Base-by-base conservation (phyloP, 2,888 invertebrate species). In the Eilema caniola region DNA sequence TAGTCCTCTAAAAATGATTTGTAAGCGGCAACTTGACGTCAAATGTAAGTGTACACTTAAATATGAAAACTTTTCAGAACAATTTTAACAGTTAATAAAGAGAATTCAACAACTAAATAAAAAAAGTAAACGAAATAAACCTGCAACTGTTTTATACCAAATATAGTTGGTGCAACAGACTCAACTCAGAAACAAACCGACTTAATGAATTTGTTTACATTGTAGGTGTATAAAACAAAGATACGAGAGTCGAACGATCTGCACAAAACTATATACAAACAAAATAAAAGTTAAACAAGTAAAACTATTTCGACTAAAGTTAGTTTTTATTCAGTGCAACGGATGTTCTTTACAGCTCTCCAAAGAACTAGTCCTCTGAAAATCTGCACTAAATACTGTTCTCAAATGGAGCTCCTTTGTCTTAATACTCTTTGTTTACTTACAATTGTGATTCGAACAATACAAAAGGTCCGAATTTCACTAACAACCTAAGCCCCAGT, bases 381-480 rank as follows among this genome's bases (percentile, higher is more conserved):
- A 90, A 89, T 88, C 89, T 86, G 84, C 87, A 89, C 91, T 92
- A 93, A 93, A 92, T 90, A 92, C 90, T 88, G 89, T 92, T 92
- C 88, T 86, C 85, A 86, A 87, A 86, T 85, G 85, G 88, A 90
- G 84, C 89, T 91, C 83, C 88, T 91, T 93, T 93, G 92, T 93
- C 88, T 87, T 82, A 78, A 74, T 80, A 86, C 85, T 90, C 92
- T 92, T 94, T 93, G 92, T 93, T 93, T 93, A 90, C 89, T 86
- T 86, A 86, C 88, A 89, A 91, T 91, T 89, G 90, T 87, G 84
- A 86, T 81, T 80, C 76, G 86, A 91, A 91, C 90, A 92, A 92
- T 88, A 91, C 89, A 91, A 91, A 92, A 91, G 89, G 89, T 90
- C 89, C 88, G 81, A 92, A 92, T 89, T 89, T 89, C 85, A 84